Base-by-base conservation (phyloP, 2,888 invertebrate genomes). In the Himalopsyche kuldschensis region DNA sequence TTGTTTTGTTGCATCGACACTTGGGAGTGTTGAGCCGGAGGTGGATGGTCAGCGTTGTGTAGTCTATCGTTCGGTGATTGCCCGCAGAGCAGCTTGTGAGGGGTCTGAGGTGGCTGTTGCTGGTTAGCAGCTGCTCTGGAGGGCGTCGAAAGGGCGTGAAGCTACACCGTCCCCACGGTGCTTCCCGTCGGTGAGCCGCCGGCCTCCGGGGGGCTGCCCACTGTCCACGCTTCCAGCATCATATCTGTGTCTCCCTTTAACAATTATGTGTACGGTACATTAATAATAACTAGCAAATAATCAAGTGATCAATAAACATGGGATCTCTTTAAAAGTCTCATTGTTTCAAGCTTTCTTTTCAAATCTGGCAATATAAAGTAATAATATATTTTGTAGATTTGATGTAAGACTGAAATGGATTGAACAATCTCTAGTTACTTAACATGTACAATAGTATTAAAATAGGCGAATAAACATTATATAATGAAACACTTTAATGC, bases 181-280 rank as follows among this genome's bases (percentile, higher is more conserved):
- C 86, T 84, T n/a, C 82, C 84, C 46, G 84, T 82, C 55, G 85
- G 83, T 88, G 90, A 82, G 84, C 81, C 85, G 17, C 84, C 89
- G 88, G 90, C 89, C 88, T 90, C 89, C 81, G 77, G 82, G 30
- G 81, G 82, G 41, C 85, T 89, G 89, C 90, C 89, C 88, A 90
- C 89, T 89, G 91, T 90, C 92, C 92, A 92, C 89, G 90, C 89
- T 90, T 91, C 91, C 89, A 90, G 91, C 92, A 92, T 93, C 93
- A 93, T 91, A 92, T 92, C 91, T 92, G 92, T 92, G 92, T 92
- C 92, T 92, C 92, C 92, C 93, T 93, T 91, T 90, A 91, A 91
- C 91, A 90, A 84, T 17, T 27, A 30, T 30, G 3, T 30, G 75
- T 31, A 80, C 75, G n/a, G n/a, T n/a, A n/a, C n/a, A n/a, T n/a